Evolutionary conservation across 2,888 invertebrate species (phyloP).

Genomic region (Stenurella melanura): DNA sequence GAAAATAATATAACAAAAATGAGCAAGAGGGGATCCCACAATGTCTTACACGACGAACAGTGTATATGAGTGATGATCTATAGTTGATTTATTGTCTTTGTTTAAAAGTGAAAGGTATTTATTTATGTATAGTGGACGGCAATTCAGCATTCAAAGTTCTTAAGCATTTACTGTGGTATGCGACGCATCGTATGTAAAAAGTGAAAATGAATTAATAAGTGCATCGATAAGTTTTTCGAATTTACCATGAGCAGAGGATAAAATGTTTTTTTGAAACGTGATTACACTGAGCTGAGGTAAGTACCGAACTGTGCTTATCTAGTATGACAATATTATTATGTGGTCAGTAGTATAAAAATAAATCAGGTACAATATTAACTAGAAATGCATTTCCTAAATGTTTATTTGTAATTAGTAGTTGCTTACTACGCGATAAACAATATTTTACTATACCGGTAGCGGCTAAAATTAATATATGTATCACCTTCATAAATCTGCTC

Average conservation of each 20-base stretch:
- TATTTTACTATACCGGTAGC: no score
- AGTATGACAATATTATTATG: no score
- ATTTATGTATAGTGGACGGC: conserved; percentile 29
- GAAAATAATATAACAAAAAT: background rate
- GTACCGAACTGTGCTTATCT: background rate
- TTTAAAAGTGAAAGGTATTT: conserved; percentile 49
- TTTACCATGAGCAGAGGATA: background rate
- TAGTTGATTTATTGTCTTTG: conserved; percentile 39
- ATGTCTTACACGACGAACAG: background rate
- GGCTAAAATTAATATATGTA: no score
- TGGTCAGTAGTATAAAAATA: no score
- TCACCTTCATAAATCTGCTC: no score
- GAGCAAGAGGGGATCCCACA: background rate
- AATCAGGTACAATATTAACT: no score
- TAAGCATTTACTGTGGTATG: conserved; percentile 15
- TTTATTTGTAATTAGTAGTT: background rate
- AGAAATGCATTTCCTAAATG: background rate
- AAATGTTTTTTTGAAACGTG: background rate
- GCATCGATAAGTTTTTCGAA: conserved; percentile 9
- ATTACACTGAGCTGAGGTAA: conserved; percentile 28
- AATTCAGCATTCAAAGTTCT: conserved; percentile 30
- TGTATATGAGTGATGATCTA: conserved; percentile 39
- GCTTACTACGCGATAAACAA: background rate
- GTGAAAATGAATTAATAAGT: conserved; percentile 34
- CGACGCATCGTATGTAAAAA: conserved; percentile 10